These are phyloP conservation scores for Nezara viridula DNA, from an alignment of 2,888 invertebrate species.

Conservation along the genomic window DNA sequence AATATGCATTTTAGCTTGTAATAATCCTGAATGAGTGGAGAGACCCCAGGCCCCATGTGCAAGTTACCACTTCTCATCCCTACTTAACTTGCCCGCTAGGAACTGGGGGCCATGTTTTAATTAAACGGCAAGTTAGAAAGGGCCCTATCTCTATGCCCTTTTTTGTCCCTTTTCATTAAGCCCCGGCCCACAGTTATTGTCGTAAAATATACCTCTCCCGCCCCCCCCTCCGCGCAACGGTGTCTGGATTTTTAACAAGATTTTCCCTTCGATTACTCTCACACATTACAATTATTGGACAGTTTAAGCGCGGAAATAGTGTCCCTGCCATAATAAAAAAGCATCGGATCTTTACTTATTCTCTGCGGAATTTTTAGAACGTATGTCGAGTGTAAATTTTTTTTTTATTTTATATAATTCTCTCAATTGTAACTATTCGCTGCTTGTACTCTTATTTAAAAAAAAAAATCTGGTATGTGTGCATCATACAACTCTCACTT, in stretches of 20 bases:
- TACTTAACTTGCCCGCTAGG: not conserved
- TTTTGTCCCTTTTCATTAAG: conserved; percentile 51
- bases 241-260: conserved; percentile 23
- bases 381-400: not conserved
- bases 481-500: too few species aligned
- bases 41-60: not conserved
- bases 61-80: conserved; percentile 6
- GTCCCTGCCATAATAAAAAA: not conserved
- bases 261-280: conserved; percentile 18
- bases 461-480: too few species aligned
- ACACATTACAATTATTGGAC: conserved; percentile 36
- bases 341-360: not conserved
- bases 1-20: conserved; percentile 24
- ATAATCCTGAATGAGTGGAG: not conserved
- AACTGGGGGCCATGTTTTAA: not conserved
- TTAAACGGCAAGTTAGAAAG: conserved; percentile 36
- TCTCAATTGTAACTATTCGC: too few species aligned
- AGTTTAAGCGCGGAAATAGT: not conserved
- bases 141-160: conserved; percentile 3
- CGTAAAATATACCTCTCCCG: conserved; percentile 13
- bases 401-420: too few species aligned
- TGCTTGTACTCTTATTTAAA: too few species aligned
- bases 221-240: not conserved
- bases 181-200: not conserved
- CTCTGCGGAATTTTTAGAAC: not conserved